A percentile compares a stretch with the other conserved stretches of the same genome.
phyloP scores from a whole-genome alignment of 1,140 invertebrate species.

The Euglossa dilemma region DNA sequence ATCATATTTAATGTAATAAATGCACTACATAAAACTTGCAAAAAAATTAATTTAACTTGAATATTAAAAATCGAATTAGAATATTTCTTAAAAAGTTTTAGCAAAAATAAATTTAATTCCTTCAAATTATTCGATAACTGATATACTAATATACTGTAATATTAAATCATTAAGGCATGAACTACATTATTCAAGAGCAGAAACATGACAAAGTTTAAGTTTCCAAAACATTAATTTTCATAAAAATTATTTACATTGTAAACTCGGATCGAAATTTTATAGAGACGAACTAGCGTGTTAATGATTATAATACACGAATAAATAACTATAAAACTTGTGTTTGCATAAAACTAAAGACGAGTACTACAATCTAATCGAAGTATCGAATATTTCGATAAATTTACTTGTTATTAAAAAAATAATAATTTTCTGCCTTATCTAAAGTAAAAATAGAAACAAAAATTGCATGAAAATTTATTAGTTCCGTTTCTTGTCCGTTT shows the following conservation, averaged over 20 bases:
- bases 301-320: not conserved
- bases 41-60: not conserved
- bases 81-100: not conserved
- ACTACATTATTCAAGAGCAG: slow-evolving; percentile 7
- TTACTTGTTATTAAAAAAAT: not conserved
- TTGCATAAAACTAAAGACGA: no score
- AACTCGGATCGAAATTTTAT: not conserved
- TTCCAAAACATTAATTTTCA: not conserved
- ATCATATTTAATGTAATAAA: not conserved
- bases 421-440: not conserved
- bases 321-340: not conserved
- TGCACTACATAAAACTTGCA: not conserved
- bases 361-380: not conserved
- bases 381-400: not conserved
- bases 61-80: not conserved
- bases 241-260: not conserved
- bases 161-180: not conserved
- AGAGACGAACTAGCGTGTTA: not conserved
- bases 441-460: not conserved
- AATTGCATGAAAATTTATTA: not conserved
- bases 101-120: not conserved
- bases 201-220: not conserved
- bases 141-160: not conserved
- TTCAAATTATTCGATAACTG: not conserved
- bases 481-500: not conserved